A percentile compares a stretch with the other conserved stretches of the same genome.
Conservation (phyloP, 2,797 vertebrate species). For the Myioborus miniatus region DNA sequence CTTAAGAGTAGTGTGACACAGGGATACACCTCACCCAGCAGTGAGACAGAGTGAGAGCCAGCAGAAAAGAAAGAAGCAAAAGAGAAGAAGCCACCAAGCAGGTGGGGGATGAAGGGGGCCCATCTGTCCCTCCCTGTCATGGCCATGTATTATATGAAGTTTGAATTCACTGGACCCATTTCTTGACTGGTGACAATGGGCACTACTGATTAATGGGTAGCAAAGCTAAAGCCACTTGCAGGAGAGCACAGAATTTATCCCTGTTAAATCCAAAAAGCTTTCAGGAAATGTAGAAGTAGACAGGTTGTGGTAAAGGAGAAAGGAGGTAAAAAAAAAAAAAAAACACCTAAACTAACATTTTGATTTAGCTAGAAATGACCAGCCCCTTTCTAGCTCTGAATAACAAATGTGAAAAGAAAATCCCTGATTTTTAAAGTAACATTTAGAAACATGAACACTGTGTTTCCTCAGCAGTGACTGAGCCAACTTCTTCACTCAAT, state of each 20-base stretch:
- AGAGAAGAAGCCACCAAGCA: background rate
- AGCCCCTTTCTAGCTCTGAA: conserved; percentile 58
- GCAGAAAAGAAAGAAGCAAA: background rate
- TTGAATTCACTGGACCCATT: background rate
- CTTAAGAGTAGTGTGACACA: background rate
- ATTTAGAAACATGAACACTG: background rate
- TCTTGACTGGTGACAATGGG: background rate
- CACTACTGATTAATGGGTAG: background rate
- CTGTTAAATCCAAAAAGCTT: background rate
- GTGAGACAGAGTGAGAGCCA: background rate
- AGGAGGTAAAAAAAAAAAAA: background rate
- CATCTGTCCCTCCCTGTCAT: background rate
- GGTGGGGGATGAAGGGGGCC: background rate
- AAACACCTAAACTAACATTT: background rate
- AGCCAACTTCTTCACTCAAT: conserved; percentile 28
- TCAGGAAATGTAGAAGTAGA: background rate
- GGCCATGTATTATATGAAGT: background rate
- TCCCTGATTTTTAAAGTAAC: background rate
- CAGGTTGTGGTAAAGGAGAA: background rate
- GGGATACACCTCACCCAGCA: background rate
- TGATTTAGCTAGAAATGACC: conserved; percentile 21
- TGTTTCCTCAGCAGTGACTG: background rate
- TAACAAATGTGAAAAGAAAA: conserved; percentile 22
- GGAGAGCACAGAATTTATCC: background rate
- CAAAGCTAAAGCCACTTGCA: background rate